phyloP scores from a whole-genome alignment of 1,140 invertebrate species.

The Eupristina koningsbergeri region DNA sequence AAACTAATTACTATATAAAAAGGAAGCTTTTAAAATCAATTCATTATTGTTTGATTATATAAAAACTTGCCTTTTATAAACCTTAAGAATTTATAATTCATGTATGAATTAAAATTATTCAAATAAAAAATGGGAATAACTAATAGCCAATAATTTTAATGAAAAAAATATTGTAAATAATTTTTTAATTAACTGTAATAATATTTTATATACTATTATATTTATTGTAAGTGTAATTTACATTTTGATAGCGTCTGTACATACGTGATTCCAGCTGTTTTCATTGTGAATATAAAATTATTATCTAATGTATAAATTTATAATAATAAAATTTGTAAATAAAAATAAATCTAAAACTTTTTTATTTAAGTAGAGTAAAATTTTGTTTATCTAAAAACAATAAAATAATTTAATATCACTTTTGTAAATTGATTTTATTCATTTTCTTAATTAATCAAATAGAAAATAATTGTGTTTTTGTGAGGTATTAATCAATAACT shows the following conservation, averaged over 20 bases:
- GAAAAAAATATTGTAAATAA: slow-evolving; percentile 39
- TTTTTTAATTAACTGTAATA: slow-evolving; percentile 45
- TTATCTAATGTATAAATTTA: slow-evolving; percentile 45
- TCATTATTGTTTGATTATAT: not conserved
- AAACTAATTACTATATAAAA: slow-evolving; percentile 41
- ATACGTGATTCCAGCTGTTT: slow-evolving; percentile 36
- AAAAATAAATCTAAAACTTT: slow-evolving; percentile 6
- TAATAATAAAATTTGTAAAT: slow-evolving; percentile 49
- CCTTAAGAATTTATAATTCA: not conserved
- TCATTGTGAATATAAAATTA: slow-evolving; percentile 44
- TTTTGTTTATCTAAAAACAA: no score
- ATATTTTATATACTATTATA: slow-evolving; percentile 32
- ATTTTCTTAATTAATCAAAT: no score
- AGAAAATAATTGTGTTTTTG: no score
- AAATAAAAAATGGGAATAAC: not conserved
- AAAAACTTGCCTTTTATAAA: slow-evolving; percentile 40
- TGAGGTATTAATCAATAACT: no score
- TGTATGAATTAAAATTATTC: slow-evolving; percentile 14
- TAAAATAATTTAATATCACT: no score
- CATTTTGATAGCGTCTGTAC: slow-evolving; percentile 44
- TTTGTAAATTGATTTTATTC: no score
- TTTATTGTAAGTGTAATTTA: slow-evolving; percentile 43
- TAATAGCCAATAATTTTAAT: slow-evolving; percentile 33
- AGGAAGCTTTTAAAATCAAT: slow-evolving; percentile 14
- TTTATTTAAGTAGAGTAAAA: no score